Base-by-base conservation (phyloP, 2,797 vertebrate genomes). In the Notolepis coatsorum region DNA sequence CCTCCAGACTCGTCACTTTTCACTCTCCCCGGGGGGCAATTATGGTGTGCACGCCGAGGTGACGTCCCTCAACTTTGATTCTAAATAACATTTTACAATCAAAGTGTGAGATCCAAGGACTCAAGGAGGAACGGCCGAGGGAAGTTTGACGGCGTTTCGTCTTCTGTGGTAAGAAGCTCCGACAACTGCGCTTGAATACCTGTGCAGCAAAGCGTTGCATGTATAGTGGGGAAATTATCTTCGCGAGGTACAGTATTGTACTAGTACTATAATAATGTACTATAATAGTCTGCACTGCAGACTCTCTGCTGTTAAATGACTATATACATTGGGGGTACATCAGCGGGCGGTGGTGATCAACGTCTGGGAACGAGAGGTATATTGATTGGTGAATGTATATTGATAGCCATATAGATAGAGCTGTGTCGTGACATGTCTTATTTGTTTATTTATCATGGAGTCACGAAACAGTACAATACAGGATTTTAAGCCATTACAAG, bases 131-230 rank as follows among this genome's bases (percentile, higher is more conserved):
- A 50, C 64, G 49, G 55, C 68, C 8, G 70, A 70, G 59, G 78
- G 77, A 89, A 88, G 82, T 84, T 85, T 71, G 73, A 79, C 68
- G 76, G 74, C 77, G 80, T 85, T 63, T 66, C 79, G 81, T 83
- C 83, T 75, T 56, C 69, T 65, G 84, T 71, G 88, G 88, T 88
- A 80, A 89, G 87, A 80, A 89, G 87, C 55, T 67, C 27, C 25
- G 72, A 61, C 33, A 56, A 59, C 67, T 71, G 70, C 73, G 72
- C 64, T 49, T 70, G 39, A 2, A 57, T 62, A 59, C 48, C 53
- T 70, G 81, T 62, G 80, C 73, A 73, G 79, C 77, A 49, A 49
- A 68, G 70, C 73, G 57, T 39, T 64, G 68, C 60, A 46, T 43
- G 56, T 80, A 65, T 68, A 65, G 58, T 55, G 71, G 67, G 59